Evolutionary conservation across 1,140 invertebrate genomes (phyloP), one percentile per base, ranked within the genome.

Genomic region (Diabrotica virgifera): DNA sequence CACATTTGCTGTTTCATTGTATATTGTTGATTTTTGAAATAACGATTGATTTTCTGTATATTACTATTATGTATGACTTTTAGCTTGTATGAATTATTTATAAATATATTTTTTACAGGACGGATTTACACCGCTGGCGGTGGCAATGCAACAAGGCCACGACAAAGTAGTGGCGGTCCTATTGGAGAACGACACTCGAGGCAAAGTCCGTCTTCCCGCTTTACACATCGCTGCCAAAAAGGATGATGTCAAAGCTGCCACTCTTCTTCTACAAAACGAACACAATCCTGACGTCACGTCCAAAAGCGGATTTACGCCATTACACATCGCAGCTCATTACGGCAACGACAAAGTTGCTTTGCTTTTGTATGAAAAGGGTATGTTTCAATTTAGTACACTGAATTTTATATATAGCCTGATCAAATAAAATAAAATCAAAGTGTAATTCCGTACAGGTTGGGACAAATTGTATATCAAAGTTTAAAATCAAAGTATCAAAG

Each of bases 161-260:
- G 97, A 99, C 77, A 92, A 95, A 79, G 96, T 99, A 5, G 97
- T 99, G 0, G 91, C 95, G 0, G 92, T 99, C 58, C 84, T 99
- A 0, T 81, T 99, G 50, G 97, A 99, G 81, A 96, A 93, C 72
- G 95, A 97, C 80, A 93, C 93, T 6, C 86, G 93, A 58, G 94
- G 95, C 37, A 96, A 96, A 83, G 94, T 98, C 50, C 85, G 91
- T 62, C 76, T 94, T 58, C 92, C 92, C 0, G 92, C 92, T 8
- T 84, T 99, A 53, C 97, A 99, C 81, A 99, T 99, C 74, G 97
- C 97, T n/a, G 97, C 97, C 35, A 99, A 99, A 81, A 99, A 99
- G 80, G 97, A 99, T 79, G 97, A 99, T 77, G 93, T 94, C 64
- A 97, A 96, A 81, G 95, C 96, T 36, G 96, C 96, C 7, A 89